phyloP scores from a whole-genome alignment of 2,113 vertebrate species.

The Shinisaurus crocodilurus region DNA sequence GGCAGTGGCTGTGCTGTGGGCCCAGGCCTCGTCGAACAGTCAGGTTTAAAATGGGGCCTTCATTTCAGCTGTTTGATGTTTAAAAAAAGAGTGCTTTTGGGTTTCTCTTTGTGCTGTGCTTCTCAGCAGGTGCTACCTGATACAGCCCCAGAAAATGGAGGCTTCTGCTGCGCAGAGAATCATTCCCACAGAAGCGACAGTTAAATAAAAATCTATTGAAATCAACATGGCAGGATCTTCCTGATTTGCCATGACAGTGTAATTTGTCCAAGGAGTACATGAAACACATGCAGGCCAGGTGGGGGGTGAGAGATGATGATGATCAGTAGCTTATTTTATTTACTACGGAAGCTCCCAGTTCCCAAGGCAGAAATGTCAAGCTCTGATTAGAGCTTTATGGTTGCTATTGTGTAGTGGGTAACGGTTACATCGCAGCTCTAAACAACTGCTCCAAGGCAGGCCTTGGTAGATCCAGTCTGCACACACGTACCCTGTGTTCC shows the following conservation, averaged over 20 bases:
- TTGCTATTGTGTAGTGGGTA: not conserved
- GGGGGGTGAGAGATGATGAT: not conserved
- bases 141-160: not conserved
- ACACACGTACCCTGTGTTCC: not conserved
- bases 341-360: not conserved
- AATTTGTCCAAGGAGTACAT: not conserved
- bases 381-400: not conserved
- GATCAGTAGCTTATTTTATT: not conserved
- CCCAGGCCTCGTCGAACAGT: not conserved
- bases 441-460: fast-evolving
- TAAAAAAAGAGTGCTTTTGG: not conserved
- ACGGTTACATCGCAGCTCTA: not conserved
- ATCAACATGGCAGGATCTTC: not conserved
- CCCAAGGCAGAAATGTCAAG: not conserved
- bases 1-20: not conserved
- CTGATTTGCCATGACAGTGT: not conserved
- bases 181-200: not conserved
- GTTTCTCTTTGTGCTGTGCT: not conserved
- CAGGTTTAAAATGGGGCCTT: not conserved
- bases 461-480: not conserved
- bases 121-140: not conserved
- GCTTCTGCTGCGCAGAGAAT: not conserved
- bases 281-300: not conserved
- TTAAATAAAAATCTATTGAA: not conserved
- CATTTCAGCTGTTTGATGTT: not conserved